phyloP scores from a whole-genome alignment of 2,888 invertebrate species.

The Nowickia ferox region DNA sequence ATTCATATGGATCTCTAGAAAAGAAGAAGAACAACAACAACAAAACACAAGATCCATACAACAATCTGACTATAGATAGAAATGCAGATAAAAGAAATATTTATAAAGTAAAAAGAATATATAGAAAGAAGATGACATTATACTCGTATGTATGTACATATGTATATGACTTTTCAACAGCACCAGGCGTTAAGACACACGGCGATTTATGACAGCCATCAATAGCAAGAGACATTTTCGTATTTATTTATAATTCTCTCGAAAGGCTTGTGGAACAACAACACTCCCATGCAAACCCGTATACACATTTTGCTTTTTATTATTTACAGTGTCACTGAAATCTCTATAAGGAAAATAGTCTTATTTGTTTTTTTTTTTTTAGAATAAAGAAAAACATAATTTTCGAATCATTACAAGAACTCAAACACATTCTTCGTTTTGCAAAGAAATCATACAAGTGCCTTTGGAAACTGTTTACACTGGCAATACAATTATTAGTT shows the following conservation, averaged over 20 bases:
- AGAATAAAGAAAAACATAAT: constrained; percentile 20
- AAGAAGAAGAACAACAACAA: constrained; percentile 14
- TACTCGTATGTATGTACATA: too few relatives aligned
- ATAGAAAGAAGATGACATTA: constrained; percentile 51
- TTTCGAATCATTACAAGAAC: constrained; percentile 43
- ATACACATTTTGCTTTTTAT: constrained; percentile 9
- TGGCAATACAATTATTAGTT: neutral
- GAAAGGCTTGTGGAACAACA: constrained; percentile 36
- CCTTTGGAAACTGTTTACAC: constrained; percentile 38
- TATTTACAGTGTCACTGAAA: constrained; percentile 52
- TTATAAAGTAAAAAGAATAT: constrained; percentile 19
- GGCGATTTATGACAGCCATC: constrained; percentile 74
- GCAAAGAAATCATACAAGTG: constrained; percentile 26
- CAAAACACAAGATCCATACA: neutral
- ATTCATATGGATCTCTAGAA: constrained; percentile 59
- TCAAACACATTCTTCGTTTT: constrained; percentile 4
- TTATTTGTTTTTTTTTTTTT: constrained; percentile 45
- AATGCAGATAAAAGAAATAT: constrained; percentile 16
- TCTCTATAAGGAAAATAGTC: constrained; percentile 31
- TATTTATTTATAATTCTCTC: constrained; percentile 60
- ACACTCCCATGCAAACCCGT: neutral
- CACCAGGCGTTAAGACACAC: constrained; percentile 69
- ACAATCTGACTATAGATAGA: neutral
- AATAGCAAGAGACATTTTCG: constrained; percentile 66
- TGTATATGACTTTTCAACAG: constrained; percentile 35